phyloP scores from a whole-genome alignment of 1,140 invertebrate genomes.

The Scaptomyza montana region DNA sequence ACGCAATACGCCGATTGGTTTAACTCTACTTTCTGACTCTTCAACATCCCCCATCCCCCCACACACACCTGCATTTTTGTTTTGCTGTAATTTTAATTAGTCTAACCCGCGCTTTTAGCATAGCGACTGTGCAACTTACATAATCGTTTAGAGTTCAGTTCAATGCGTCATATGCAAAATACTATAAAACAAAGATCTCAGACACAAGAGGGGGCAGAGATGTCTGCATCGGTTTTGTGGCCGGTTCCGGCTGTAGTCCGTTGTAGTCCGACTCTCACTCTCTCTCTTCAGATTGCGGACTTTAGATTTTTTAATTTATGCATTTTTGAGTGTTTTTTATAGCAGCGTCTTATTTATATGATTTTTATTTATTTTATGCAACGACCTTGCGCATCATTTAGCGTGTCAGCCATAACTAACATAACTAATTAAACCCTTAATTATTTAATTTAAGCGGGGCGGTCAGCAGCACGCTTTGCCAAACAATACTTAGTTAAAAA shows the following conservation, averaged over 20 bases:
- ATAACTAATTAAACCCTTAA: slow-evolving; percentile 55
- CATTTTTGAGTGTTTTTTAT: slow-evolving; percentile 13
- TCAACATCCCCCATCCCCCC: too few relatives aligned
- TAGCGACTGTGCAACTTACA: slow-evolving; percentile 40
- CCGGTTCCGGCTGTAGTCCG: slow-evolving; percentile 61
- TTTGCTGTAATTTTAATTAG: slow-evolving; percentile 42
- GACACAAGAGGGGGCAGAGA: neutral
- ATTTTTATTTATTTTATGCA: slow-evolving; percentile 81
- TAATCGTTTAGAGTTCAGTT: slow-evolving; percentile 22
- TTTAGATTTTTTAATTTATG: slow-evolving; percentile 59
- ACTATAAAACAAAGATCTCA: neutral
- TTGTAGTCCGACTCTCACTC: slow-evolving; percentile 43
- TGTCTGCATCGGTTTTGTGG: neutral
- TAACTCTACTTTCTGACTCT: slow-evolving; percentile 29
- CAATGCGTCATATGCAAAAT: slow-evolving; percentile 31
- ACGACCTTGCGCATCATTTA: slow-evolving; percentile 75
- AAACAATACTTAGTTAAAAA: neutral
- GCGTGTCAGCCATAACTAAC: slow-evolving; percentile 38
- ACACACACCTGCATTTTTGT: neutral
- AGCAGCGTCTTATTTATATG: slow-evolving; percentile 64
- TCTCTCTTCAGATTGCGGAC: slow-evolving; percentile 10
- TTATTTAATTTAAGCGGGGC: slow-evolving; percentile 21
- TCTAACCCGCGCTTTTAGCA: slow-evolving; percentile 13
- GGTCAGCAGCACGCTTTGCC: neutral
- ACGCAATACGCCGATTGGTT: slow-evolving; percentile 29